A percentile compares a stretch with the other conserved stretches of the same genome.
Evolutionary conservation across 2,888 invertebrate species (phyloP).

Genomic region (Lepidocyrtoides sp.): DNA sequence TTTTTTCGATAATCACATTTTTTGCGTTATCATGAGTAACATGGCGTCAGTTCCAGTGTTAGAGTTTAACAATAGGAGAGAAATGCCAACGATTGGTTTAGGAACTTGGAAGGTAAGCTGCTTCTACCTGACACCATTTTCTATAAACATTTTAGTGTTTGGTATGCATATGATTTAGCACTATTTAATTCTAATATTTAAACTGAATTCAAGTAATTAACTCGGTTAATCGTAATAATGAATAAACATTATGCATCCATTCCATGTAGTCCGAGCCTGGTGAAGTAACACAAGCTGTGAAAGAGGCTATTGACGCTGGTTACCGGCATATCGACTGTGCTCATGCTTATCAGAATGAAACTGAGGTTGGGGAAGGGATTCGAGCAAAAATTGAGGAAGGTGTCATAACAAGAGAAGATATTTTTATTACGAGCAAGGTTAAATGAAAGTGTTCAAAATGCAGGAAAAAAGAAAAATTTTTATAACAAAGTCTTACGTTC

Average conservation of each 20-base stretch:
- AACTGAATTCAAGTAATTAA: no score
- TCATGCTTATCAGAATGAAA: conserved; percentile 90
- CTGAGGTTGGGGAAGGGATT: conserved; percentile 90
- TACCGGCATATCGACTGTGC: conserved; percentile 94
- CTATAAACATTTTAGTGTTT: no score
- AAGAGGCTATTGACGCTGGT: conserved; percentile 92
- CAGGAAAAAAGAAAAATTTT: no score
- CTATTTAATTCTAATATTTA: no score
- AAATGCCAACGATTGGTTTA: conserved; percentile 91
- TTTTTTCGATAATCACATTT: no score
- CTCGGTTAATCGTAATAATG: background rate
- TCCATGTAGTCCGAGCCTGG: conserved; percentile 86
- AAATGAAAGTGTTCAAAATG: no score
- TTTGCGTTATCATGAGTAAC: no score
- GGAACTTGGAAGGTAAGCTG: conserved; percentile 92
- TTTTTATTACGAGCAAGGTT: conserved; percentile 88
- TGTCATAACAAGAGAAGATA: conserved; percentile 85
- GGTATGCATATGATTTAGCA: no score
- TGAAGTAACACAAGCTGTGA: conserved; percentile 91
- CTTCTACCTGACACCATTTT: no score
- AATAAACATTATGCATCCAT: background rate
- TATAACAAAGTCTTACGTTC: no score
- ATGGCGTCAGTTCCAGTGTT: no score
- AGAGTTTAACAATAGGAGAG: conserved; percentile 89
- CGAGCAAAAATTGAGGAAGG: conserved; percentile 90